These are phyloP conservation scores for Formica selysi DNA, from an alignment of 1,140 invertebrate species.

Conservation along the genomic window DNA sequence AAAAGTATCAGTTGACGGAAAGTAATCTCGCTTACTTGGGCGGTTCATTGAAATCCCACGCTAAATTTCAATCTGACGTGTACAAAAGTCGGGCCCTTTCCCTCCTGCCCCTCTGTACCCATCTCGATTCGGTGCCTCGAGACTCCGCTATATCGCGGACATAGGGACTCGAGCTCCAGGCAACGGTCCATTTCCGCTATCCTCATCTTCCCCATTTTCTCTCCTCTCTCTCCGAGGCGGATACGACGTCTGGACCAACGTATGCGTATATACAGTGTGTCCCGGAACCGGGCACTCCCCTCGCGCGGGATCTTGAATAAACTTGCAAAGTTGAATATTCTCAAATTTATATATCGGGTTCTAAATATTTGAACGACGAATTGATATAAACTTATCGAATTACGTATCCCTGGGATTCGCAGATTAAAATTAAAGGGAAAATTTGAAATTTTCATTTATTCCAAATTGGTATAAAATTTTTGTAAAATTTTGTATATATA, in stretches of 20 bases:
- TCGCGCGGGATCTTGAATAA: constrained; percentile 13
- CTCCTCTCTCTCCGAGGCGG: neutral
- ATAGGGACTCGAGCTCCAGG: constrained; percentile 38
- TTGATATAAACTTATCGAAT: constrained; percentile 42
- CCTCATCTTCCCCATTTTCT: constrained; percentile 15
- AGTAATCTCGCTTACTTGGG: constrained; percentile 81
- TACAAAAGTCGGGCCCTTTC: constrained; percentile 79
- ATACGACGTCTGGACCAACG: constrained; percentile 30
- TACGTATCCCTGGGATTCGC: neutral
- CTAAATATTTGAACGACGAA: constrained; percentile 40
- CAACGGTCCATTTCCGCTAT: constrained; percentile 60
- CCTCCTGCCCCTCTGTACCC: neutral
- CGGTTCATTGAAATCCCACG: constrained; percentile 80
- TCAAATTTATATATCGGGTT: constrained; percentile 30
- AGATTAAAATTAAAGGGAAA: neutral
- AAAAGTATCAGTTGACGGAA: constrained; percentile 68
- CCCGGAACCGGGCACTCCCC: neutral
- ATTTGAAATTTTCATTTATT: constrained; percentile 19
- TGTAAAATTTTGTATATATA: neutral
- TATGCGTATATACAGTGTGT: constrained; percentile 36
- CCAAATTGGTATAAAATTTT: neutral
- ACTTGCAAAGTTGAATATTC: constrained; percentile 26
- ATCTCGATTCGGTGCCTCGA: constrained; percentile 41
- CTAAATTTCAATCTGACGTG: constrained; percentile 84
- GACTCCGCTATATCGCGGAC: constrained; percentile 45